phyloP scores from a whole-genome alignment of 2,888 invertebrate species.

The Papilio gigon region DNA sequence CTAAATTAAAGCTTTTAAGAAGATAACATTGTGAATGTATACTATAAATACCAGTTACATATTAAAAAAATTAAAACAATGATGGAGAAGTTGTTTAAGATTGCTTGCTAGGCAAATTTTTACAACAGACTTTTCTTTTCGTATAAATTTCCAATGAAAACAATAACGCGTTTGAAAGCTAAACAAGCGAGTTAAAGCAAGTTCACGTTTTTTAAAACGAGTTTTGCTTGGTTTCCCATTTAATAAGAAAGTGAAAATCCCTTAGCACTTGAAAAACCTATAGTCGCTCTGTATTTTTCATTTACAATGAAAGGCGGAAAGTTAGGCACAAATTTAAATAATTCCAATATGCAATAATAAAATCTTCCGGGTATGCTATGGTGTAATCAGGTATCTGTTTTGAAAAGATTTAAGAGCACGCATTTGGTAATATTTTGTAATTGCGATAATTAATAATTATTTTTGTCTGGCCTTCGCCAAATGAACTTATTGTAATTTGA shows the following conservation, averaged over 20 bases:
- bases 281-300: neutral
- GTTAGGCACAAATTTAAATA: neutral
- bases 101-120: too few relatives aligned
- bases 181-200: too few relatives aligned
- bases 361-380: neutral
- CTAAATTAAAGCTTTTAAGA: too few relatives aligned
- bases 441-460: neutral
- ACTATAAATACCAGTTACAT: too few relatives aligned
- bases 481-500: neutral
- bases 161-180: too few relatives aligned
- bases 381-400: too few relatives aligned
- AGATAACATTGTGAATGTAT: too few relatives aligned
- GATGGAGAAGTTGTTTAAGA: too few relatives aligned
- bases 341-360: neutral
- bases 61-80: too few relatives aligned
- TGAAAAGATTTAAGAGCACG: neutral
- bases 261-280: neutral
- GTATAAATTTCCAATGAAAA: too few relatives aligned
- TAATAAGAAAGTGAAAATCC: slow-evolving; percentile 1
- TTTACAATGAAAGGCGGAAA: neutral
- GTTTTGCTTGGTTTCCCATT: neutral
- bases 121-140: too few relatives aligned
- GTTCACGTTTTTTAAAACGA: neutral
- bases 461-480: neutral
- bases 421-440: too few relatives aligned